phyloP scores from a whole-genome alignment of 1,140 invertebrate species.

The Penaeus chinensis region DNA sequence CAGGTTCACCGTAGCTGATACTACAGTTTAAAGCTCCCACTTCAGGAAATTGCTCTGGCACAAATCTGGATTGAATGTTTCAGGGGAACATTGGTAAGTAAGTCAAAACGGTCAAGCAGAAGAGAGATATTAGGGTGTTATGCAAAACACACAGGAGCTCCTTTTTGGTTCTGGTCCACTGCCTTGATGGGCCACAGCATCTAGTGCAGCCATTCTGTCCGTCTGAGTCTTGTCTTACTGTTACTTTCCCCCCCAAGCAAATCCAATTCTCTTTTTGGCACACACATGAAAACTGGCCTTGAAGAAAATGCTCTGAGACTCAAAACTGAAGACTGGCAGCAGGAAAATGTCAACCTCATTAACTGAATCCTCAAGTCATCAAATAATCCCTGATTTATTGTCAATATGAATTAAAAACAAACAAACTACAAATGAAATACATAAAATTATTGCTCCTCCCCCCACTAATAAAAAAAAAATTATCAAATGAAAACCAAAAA shows the following conservation, averaged over 20 bases:
- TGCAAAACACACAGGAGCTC: conserved; percentile 28
- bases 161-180: conserved; percentile 39
- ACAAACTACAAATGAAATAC: not conserved
- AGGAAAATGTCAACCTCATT: conserved; percentile 44
- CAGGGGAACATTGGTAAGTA: conserved; percentile 33
- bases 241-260: conserved; percentile 23
- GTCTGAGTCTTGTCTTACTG: conserved; percentile 11
- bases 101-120: conserved; percentile 12
- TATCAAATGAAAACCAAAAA: too few species aligned
- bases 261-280: conserved; percentile 21
- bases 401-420: not conserved
- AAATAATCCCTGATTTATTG: not conserved
- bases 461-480: too few species aligned
- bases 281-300: conserved; percentile 38
- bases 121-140: not conserved
- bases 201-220: conserved; percentile 35
- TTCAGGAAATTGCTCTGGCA: not conserved
- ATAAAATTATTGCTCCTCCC: too few species aligned
- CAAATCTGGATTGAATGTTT: conserved; percentile 15
- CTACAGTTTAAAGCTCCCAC: conserved; percentile 8
- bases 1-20: conserved; percentile 36
- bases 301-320: conserved; percentile 33
- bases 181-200: conserved; percentile 51
- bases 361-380: conserved; percentile 22
- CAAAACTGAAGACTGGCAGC: conserved; percentile 41